Conservation (phyloP, 2,888 invertebrate species). For the Calliscelio sp. region DNA sequence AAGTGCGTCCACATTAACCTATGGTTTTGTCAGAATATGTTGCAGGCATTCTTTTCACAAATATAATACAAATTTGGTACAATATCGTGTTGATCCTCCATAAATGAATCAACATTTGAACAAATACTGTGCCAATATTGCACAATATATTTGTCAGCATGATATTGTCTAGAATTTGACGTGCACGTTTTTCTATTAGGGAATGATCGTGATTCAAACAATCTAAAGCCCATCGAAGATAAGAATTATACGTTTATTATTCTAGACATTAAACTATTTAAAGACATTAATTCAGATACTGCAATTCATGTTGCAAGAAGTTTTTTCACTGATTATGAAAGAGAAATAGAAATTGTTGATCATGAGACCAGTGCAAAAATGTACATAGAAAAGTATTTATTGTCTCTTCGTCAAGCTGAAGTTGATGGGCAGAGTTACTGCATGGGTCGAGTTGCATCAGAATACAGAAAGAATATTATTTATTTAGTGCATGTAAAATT, state of each 20-base stretch:
- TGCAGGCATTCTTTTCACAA: no score
- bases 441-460: conserved; percentile 16
- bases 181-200: no score
- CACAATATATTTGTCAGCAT: no score
- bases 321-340: background rate
- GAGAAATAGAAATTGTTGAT: background rate
- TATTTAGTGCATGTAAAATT: conserved; percentile 15
- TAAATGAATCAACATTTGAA: no score
- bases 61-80: no score
- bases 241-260: background rate
- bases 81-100: no score
- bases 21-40: no score
- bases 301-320: background rate
- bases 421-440: background rate
- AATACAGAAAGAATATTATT: conserved; percentile 20
- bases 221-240: conserved; percentile 7
- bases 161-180: no score
- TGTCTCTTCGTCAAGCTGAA: conserved; percentile 11
- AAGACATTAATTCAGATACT: conserved; percentile 9
- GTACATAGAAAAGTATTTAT: conserved; percentile 11
- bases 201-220: conserved; percentile 8
- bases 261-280: background rate
- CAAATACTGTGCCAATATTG: no score
- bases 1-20: no score
- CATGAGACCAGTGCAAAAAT: conserved; percentile 7